phyloP scores from a whole-genome alignment of 2,888 invertebrate genomes.

The Chloromyia formosa region DNA sequence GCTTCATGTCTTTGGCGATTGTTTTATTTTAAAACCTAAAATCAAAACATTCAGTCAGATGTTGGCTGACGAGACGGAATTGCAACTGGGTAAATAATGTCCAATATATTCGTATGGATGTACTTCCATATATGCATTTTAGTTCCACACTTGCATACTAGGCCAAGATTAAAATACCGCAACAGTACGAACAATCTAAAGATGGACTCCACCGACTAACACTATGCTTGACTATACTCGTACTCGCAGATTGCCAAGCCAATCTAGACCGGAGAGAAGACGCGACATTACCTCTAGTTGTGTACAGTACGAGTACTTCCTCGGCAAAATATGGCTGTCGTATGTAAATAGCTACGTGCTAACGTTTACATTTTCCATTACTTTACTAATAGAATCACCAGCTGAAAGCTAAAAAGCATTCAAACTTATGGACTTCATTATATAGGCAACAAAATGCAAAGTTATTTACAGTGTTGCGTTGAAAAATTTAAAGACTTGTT shows the following conservation, averaged over 20 bases:
- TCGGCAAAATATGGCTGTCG: slow-evolving; percentile 15
- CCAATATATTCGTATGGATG: not conserved
- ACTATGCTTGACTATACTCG: too few species aligned
- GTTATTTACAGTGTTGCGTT: too few species aligned
- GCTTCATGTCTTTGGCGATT: not conserved
- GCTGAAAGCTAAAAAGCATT: not conserved
- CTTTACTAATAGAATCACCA: slow-evolving; percentile 8
- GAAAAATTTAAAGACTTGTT: too few species aligned
- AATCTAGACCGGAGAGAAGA: slow-evolving; percentile 1
- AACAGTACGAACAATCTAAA: not conserved
- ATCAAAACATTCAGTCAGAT: not conserved
- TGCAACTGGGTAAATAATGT: not conserved
- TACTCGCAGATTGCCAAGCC: not conserved
- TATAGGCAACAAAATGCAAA: too few species aligned
- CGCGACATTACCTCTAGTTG: slow-evolving; percentile 34
- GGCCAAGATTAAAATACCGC: slow-evolving; percentile 41
- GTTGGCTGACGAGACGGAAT: not conserved
- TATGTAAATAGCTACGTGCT: slow-evolving; percentile 34
- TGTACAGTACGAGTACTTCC: slow-evolving; percentile 18
- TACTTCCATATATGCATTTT: not conserved
- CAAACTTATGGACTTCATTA: not conserved
- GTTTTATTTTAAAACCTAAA: not conserved
- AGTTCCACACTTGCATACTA: slow-evolving; percentile 34
- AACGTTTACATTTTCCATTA: slow-evolving; percentile 40
- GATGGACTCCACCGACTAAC: slow-evolving; percentile 6